Evolutionary conservation across 2,797 vertebrate genomes (phyloP).

Genomic region (Erpetoichthys calabaricus): DNA sequence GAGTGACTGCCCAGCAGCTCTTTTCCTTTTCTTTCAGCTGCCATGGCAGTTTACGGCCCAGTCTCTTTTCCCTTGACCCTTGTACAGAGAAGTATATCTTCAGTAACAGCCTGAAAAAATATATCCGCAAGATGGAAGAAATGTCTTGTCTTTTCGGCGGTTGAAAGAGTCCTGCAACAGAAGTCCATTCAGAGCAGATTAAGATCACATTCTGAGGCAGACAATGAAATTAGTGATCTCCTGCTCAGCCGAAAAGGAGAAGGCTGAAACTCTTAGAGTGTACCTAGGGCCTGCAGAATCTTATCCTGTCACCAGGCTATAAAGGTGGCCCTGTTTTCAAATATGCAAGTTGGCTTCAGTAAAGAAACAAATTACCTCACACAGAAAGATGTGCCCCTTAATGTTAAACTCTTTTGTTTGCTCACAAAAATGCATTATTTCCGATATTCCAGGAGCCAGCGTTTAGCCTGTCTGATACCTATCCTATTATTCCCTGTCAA

Average conservation of each 20-base stretch:
- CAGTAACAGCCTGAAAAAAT: slow-evolving; percentile 16
- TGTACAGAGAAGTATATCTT: slow-evolving; percentile 1
- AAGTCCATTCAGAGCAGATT: slow-evolving; percentile 44
- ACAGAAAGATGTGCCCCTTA: slow-evolving; percentile 9
- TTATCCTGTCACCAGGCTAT: slow-evolving; percentile 9
- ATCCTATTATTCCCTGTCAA: too few species aligned
- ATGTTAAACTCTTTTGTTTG: slow-evolving; percentile 6
- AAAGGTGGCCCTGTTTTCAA: slow-evolving; percentile 13
- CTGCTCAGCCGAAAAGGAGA: slow-evolving; percentile 32
- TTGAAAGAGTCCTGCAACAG: slow-evolving; percentile 40
- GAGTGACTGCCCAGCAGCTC: neutral
- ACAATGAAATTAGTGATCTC: slow-evolving; percentile 44
- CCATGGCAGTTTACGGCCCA: neutral
- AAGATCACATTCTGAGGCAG: slow-evolving; percentile 43
- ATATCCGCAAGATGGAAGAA: slow-evolving; percentile 20
- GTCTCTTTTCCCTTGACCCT: slow-evolving; percentile 5
- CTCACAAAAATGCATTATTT: neutral
- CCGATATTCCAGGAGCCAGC: too few species aligned
- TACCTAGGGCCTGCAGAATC: slow-evolving; percentile 16
- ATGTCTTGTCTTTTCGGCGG: slow-evolving; percentile 25
- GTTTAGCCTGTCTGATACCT: too few species aligned
- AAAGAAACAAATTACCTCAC: slow-evolving; percentile 10
- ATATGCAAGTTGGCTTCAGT: slow-evolving; percentile 1
- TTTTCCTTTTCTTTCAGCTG: neutral
- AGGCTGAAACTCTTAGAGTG: slow-evolving; percentile 25